Evolutionary conservation across 2,113 vertebrate genomes (phyloP).

Genomic region (Strix aluco): DNA sequence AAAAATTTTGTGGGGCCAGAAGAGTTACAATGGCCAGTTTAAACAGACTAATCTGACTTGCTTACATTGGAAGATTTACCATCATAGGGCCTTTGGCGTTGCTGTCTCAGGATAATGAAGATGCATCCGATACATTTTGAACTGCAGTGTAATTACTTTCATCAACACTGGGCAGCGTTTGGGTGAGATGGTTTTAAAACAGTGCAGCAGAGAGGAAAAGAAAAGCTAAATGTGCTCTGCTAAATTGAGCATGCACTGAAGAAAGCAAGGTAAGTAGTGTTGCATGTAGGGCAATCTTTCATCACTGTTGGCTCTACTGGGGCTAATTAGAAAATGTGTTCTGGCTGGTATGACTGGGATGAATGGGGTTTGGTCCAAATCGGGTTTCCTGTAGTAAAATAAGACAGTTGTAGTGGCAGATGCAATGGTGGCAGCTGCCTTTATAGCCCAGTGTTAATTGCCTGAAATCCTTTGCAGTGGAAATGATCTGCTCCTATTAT

Average conservation of each 20-base stretch:
- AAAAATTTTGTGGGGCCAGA: background rate
- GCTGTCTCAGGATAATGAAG: background rate
- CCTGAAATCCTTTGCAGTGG: background rate
- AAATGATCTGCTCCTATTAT: background rate
- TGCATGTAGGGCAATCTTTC: background rate
- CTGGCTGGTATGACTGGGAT: background rate
- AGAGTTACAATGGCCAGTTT: background rate
- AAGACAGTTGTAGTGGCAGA: background rate
- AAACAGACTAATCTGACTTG: background rate
- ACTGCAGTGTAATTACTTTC: background rate
- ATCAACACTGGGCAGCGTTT: background rate
- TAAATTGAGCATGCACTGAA: rapidly evolving
- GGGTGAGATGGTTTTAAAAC: slow-evolving; percentile 5
- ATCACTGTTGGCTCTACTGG: background rate
- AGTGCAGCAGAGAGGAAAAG: background rate
- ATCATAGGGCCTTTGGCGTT: background rate
- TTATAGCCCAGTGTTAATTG: background rate
- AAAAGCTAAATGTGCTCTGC: background rate
- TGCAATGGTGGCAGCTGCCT: background rate
- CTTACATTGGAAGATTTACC: background rate
- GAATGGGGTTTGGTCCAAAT: background rate
- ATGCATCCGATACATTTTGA: background rate
- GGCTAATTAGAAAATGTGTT: background rate
- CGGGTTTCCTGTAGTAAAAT: background rate
- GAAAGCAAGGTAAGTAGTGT: slow-evolving; percentile 20